These are phyloP conservation scores for Agrotis exclamationis DNA, from an alignment of 2,888 invertebrate species.

Conservation along the genomic window DNA sequence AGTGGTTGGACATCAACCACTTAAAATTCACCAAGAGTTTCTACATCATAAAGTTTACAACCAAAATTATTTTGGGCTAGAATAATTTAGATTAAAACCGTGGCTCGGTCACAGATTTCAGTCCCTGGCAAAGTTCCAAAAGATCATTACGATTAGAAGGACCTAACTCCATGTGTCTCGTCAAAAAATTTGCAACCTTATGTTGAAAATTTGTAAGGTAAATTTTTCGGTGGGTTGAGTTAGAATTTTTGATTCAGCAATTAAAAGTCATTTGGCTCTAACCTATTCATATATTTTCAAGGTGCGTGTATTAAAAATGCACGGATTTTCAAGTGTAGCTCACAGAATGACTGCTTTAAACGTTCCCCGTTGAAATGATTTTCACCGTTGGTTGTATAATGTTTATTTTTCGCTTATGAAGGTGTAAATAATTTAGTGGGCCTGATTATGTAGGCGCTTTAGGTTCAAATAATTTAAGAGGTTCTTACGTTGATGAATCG, in stretches of 20 bases:
- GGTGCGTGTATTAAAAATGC: slow-evolving; percentile 63
- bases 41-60: slow-evolving; percentile 61
- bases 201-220: accelerated
- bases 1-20: slow-evolving; percentile 30
- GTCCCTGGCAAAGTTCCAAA: slow-evolving; percentile 65
- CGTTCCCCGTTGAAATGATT: slow-evolving; percentile 41
- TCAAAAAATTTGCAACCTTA: slow-evolving; percentile 13
- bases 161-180: neutral
- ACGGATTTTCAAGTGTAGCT: slow-evolving; percentile 55
- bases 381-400: slow-evolving; percentile 16
- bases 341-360: slow-evolving; percentile 45
- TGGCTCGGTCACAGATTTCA: slow-evolving; percentile 66
- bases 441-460: slow-evolving; percentile 16
- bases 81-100: slow-evolving; percentile 68
- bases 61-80: slow-evolving; percentile 63
- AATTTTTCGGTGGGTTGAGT: neutral
- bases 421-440: slow-evolving; percentile 29
- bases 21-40: slow-evolving; percentile 63
- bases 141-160: slow-evolving; percentile 14
- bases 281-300: slow-evolving; percentile 63
- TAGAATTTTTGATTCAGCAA: slow-evolving; percentile 38
- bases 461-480: neutral
- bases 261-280: slow-evolving; percentile 40
- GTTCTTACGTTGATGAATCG: neutral
- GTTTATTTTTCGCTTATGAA: slow-evolving; percentile 40